A percentile compares a stretch with the other conserved stretches of the same genome.
Evolutionary conservation across 2,113 vertebrate genomes (phyloP).

Genomic region (Octodon degus): DNA sequence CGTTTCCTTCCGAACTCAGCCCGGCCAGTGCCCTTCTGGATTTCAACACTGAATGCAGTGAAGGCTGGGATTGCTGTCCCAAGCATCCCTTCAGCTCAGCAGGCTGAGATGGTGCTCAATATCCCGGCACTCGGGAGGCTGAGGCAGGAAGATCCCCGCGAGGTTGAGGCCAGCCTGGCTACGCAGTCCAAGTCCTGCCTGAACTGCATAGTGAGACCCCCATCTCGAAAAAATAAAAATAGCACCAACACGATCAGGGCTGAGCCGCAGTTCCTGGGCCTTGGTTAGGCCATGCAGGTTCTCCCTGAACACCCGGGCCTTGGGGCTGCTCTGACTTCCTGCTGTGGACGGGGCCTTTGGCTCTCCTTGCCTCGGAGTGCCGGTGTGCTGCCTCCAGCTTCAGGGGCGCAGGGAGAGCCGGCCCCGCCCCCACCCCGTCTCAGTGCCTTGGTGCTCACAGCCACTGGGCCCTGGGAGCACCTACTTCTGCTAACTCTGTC

Average conservation of each 20-base stretch:
- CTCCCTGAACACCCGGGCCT: not conserved
- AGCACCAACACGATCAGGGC: not conserved
- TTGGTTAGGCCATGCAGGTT: not conserved
- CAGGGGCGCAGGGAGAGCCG: fast-evolving
- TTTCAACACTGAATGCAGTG: fast-evolving
- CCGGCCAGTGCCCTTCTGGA: not conserved
- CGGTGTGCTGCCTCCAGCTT: fast-evolving
- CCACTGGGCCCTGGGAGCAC: not conserved
- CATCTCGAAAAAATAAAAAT: not conserved
- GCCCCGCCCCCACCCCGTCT: not conserved
- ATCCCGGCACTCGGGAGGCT: not conserved
- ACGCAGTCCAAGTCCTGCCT: not conserved
- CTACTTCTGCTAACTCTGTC: not conserved
- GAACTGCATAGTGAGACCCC: not conserved
- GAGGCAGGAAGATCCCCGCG: not conserved
- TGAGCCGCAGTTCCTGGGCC: not conserved
- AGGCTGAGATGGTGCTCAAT: not conserved
- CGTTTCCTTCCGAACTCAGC: not conserved
- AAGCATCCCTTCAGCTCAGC: not conserved
- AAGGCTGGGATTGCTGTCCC: no score
- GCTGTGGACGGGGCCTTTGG: fast-evolving
- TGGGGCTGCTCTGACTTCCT: not conserved
- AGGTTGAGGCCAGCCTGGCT: not conserved
- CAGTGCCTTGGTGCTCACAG: not conserved
- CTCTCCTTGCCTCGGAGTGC: not conserved